Conservation (phyloP, 2,113 vertebrate species). For the Platysteira castanea region DNA sequence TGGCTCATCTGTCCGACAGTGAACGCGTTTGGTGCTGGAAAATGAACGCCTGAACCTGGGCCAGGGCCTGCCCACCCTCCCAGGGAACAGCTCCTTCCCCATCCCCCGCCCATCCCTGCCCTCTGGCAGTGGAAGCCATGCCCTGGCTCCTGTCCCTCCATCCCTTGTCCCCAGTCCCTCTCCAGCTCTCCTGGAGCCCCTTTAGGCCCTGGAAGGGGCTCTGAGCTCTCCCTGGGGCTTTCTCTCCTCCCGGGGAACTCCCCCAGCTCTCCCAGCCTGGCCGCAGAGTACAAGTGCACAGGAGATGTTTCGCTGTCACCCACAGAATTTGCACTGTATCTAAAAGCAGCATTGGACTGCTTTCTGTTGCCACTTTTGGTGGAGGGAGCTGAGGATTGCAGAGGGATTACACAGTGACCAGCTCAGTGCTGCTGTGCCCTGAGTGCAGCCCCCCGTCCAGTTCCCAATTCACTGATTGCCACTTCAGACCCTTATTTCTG, state of each 20-base stretch:
- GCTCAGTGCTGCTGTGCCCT: neutral
- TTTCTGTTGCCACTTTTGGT: neutral
- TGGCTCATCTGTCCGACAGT: conserved; percentile 66
- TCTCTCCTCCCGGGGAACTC: rapidly evolving
- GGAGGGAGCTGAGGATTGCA: neutral
- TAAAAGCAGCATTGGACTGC: neutral
- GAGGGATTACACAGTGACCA: too few species aligned
- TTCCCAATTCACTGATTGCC: neutral
- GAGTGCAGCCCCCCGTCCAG: neutral
- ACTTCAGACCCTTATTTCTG: neutral
- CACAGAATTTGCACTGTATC: neutral
- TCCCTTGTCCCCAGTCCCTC: neutral
- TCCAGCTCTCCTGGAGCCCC: neutral
- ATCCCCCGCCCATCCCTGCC: neutral
- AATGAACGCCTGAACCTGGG: neutral
- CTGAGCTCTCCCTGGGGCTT: neutral
- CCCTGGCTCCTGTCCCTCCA: neutral
- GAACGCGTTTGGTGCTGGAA: conserved; percentile 48
- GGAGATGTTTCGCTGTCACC: neutral
- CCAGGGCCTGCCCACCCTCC: neutral
- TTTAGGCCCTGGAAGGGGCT: rapidly evolving
- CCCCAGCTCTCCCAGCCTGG: neutral
- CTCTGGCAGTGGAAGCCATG: neutral
- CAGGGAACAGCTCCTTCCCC: rapidly evolving
- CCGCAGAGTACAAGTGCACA: neutral